A percentile compares a stretch with the other conserved stretches of the same genome.
Conservation (phyloP, 1,140 invertebrate genomes). For the Drosophila tristis region DNA sequence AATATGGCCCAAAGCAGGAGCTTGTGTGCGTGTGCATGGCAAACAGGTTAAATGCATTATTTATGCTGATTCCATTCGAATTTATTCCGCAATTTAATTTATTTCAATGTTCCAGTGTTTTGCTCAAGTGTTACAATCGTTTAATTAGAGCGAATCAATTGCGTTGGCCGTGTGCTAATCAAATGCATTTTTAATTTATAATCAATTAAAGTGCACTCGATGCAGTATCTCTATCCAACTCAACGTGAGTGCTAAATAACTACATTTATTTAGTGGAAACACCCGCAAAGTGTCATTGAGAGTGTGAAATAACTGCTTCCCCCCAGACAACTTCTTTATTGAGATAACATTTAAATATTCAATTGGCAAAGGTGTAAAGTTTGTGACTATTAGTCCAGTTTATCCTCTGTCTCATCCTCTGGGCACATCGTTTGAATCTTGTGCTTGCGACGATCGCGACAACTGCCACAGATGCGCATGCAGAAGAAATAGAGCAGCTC, state of each 20-base stretch:
- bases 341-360: no score
- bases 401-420: constrained; percentile 32
- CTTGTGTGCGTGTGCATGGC: no score
- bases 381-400: constrained; percentile 18
- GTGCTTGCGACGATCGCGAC: constrained; percentile 61
- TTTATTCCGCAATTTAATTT: constrained; percentile 23
- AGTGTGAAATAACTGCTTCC: constrained; percentile 27
- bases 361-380: no score
- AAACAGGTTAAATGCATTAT: constrained; percentile 19
- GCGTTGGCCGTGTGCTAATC: constrained; percentile 17
- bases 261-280: constrained; percentile 6
- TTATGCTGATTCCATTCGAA: constrained; percentile 1
- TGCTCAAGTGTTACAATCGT: constrained; percentile 36
- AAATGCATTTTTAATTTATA: constrained; percentile 54
- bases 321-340: constrained; percentile 3
- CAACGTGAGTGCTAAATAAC: constrained; percentile 7
- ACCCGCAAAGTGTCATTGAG: constrained; percentile 8
- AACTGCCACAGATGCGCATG: constrained; percentile 77
- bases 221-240: neutral
- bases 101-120: constrained; percentile 1
- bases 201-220: constrained; percentile 44
- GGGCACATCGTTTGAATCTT: constrained; percentile 55
- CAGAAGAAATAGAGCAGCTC: constrained; percentile 85
- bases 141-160: constrained; percentile 53
- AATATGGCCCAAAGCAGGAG: constrained; percentile 7